phyloP scores from a whole-genome alignment of 2,797 vertebrate genomes.

The Chaetophractus vellerosus region DNA sequence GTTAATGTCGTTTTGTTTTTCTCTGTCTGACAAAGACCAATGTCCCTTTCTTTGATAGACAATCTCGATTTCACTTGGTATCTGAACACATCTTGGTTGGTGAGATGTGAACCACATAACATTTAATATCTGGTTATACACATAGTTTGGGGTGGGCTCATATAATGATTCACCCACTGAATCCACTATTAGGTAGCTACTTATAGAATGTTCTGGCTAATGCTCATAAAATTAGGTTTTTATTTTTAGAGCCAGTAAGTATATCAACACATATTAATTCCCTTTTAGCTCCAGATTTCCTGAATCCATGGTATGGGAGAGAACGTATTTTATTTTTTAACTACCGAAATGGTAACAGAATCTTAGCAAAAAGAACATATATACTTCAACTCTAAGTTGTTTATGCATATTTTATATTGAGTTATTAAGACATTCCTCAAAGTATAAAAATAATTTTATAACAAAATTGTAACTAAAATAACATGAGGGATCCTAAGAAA shows the following conservation, averaged over 20 bases:
- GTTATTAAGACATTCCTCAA: slow-evolving; percentile 57
- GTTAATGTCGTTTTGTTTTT: not conserved
- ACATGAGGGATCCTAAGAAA: slow-evolving; percentile 68
- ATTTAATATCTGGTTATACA: not conserved
- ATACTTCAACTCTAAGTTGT: not conserved
- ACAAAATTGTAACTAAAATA: slow-evolving; percentile 76
- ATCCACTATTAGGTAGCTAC: not conserved
- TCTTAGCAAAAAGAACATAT: not conserved
- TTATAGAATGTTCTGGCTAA: not conserved
- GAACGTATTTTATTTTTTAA: slow-evolving; percentile 2
- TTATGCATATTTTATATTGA: not conserved
- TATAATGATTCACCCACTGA: not conserved
- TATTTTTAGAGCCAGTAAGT: not conserved
- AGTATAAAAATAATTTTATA: slow-evolving; percentile 45
- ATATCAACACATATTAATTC: slow-evolving; percentile 11
- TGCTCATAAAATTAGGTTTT: not conserved
- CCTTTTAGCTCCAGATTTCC: slow-evolving; percentile 10
- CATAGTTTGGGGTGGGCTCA: not conserved
- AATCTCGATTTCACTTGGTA: slow-evolving; percentile 32
- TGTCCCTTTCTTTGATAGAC: not conserved
- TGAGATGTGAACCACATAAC: not conserved
- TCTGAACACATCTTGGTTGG: not conserved
- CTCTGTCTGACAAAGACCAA: not conserved
- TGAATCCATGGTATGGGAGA: not conserved
- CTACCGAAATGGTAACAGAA: not conserved